Conservation (phyloP, 2,888 invertebrate species). For the Dicyrtomina minuta region DNA sequence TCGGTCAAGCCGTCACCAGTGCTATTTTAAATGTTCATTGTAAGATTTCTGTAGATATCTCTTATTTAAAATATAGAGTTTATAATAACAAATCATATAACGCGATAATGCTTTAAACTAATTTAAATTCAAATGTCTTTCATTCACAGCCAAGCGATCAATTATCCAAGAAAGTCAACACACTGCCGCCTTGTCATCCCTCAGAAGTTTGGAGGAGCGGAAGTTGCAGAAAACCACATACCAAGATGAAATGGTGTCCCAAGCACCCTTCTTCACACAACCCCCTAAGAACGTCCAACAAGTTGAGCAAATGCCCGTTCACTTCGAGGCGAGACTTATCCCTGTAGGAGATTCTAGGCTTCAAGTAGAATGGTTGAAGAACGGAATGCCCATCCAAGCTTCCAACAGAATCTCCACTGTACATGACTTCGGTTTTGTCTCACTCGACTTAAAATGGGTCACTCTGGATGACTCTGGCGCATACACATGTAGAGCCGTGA, state of each 20-base stretch:
- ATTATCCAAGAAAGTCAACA: conserved; percentile 58
- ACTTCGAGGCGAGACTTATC: conserved; percentile 89
- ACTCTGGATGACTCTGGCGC: conserved; percentile 95
- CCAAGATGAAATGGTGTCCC: conserved; percentile 78
- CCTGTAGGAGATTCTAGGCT: conserved; percentile 93
- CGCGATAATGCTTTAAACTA: no score
- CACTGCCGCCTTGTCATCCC: conserved; percentile 81
- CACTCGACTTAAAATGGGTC: conserved; percentile 89
- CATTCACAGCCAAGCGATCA: conserved; percentile 66
- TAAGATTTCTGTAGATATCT: conserved; percentile 55
- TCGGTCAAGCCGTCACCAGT: conserved; percentile 91
- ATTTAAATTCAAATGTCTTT: neutral
- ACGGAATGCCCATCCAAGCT: conserved; percentile 74
- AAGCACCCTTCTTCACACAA: conserved; percentile 89
- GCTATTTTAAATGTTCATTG: conserved; percentile 81
- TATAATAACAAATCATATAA: no score
- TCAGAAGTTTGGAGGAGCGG: conserved; percentile 76
- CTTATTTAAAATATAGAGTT: no score
- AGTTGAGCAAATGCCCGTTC: conserved; percentile 87
- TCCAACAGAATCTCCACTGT: conserved; percentile 90
- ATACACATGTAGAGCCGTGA: conserved; percentile 86
- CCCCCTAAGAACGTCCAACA: conserved; percentile 83
- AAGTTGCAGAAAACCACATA: conserved; percentile 61
- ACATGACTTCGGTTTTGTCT: conserved; percentile 96
- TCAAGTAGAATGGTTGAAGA: conserved; percentile 76